Evolutionary conservation across 2,888 invertebrate genomes (phyloP).

Genomic region (Ophion costatus): DNA sequence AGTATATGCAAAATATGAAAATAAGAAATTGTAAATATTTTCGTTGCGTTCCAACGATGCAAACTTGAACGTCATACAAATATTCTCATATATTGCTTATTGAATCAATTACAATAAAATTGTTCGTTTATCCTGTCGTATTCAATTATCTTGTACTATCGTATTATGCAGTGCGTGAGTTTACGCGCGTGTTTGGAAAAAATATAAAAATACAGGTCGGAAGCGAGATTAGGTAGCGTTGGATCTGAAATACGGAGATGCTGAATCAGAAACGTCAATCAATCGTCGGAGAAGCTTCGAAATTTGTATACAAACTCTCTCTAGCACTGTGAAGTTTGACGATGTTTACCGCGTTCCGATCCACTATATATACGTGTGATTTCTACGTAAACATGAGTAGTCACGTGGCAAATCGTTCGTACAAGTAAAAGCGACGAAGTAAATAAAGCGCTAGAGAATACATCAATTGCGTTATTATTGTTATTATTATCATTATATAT

Average conservation of each 20-base stretch:
- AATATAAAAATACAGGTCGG: background rate
- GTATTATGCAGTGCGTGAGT: too few relatives aligned
- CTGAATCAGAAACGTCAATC: slow-evolving; percentile 6
- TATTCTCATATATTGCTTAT: too few relatives aligned
- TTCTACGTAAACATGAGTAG: background rate
- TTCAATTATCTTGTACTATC: too few relatives aligned
- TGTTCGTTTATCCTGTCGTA: too few relatives aligned
- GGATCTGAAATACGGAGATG: slow-evolving; percentile 1
- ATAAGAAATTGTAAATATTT: too few relatives aligned
- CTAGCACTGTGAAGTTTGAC: slow-evolving; percentile 3
- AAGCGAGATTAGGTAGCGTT: slow-evolving; percentile 14
- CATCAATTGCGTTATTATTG: slow-evolving; percentile 4
- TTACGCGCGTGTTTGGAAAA: background rate
- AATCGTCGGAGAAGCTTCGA: slow-evolving; percentile 12
- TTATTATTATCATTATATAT: too few relatives aligned
- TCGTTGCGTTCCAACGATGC: too few relatives aligned
- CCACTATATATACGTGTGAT: background rate
- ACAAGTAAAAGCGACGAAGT: background rate
- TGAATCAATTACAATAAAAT: too few relatives aligned
- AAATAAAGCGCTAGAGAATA: background rate
- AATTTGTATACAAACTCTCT: slow-evolving; percentile 6
- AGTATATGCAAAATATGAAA: too few relatives aligned
- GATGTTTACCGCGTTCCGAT: background rate
- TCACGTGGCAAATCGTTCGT: slow-evolving; percentile 16
- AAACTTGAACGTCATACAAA: too few relatives aligned